These are phyloP conservation scores for Hydropsyche betteni DNA, from an alignment of 2,888 invertebrate species.

Conservation along the genomic window DNA sequence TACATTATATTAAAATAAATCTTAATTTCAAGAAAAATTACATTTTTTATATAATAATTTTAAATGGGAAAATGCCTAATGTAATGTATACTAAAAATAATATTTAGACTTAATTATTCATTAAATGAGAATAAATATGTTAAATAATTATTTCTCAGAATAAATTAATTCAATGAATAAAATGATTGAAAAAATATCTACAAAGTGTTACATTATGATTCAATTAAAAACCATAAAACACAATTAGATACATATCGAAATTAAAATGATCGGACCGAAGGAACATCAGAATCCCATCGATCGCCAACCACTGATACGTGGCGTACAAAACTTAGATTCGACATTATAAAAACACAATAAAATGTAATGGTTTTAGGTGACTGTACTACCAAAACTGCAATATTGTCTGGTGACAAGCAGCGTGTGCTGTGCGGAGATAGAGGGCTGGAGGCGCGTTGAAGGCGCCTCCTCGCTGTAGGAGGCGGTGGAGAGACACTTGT, in stretches of 20 bases:
- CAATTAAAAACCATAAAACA: too few relatives aligned
- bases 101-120: background rate
- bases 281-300: too few relatives aligned
- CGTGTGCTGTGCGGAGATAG: conserved; percentile 69
- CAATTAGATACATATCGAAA: too few relatives aligned
- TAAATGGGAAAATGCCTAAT: background rate
- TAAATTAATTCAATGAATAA: too few relatives aligned
- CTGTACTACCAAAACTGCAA: conserved; percentile 96
- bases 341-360: too few relatives aligned
- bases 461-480: conserved; percentile 78
- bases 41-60: background rate
- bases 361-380: conserved; percentile 63
- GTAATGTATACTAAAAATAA: background rate
- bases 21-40: background rate
- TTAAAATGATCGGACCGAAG: too few relatives aligned
- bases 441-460: conserved; percentile 60
- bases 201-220: too few relatives aligned
- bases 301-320: too few relatives aligned
- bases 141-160: too few relatives aligned
- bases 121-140: too few relatives aligned
- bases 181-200: too few relatives aligned
- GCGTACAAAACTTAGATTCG: too few relatives aligned
- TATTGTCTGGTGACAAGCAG: conserved; percentile 88
- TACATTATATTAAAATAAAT: background rate
- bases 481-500: conserved; percentile 91